Evolutionary conservation across 2,888 invertebrate species (phyloP).

Genomic region (Thera britannica): DNA sequence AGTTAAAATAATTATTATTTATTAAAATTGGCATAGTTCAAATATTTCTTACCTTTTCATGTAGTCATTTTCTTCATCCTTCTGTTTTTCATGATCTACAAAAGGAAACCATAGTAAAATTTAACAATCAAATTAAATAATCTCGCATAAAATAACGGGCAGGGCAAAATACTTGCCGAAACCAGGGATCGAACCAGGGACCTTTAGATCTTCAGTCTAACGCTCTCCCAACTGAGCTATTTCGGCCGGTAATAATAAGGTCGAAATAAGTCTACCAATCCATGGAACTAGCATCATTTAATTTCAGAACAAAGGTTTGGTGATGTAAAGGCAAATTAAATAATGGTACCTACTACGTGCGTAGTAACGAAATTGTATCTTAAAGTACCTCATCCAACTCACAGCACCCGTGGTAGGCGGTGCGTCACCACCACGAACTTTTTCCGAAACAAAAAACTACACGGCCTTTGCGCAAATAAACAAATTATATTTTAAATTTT

Average conservation of each 20-base stretch:
- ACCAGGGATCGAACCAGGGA: constrained; percentile 90
- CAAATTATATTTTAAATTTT: too few relatives aligned
- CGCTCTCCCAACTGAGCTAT: constrained; percentile 88
- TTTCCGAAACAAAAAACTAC: too few relatives aligned
- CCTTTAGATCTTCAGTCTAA: constrained; percentile 89
- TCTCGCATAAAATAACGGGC: not conserved
- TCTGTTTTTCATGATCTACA: constrained; percentile 48
- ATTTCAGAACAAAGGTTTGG: too few relatives aligned
- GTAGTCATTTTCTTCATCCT: constrained; percentile 17
- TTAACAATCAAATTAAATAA: not conserved
- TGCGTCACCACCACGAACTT: too few relatives aligned
- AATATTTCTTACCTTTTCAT: constrained; percentile 44
- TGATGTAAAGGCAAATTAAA: too few relatives aligned
- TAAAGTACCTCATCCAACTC: too few relatives aligned
- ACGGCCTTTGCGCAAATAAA: too few relatives aligned
- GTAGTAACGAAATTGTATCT: too few relatives aligned
- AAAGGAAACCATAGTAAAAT: constrained; percentile 30
- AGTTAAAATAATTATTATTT: not conserved
- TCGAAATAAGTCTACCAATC: constrained; percentile 44
- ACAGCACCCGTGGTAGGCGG: too few relatives aligned
- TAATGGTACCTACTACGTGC: too few relatives aligned
- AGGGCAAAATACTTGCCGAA: constrained; percentile 79
- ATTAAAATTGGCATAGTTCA: not conserved
- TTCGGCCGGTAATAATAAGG: constrained; percentile 65
- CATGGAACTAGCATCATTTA: not conserved